These are phyloP conservation scores for Drosophila robusta DNA, from an alignment of 2,888 invertebrate species.

Conservation along the genomic window DNA sequence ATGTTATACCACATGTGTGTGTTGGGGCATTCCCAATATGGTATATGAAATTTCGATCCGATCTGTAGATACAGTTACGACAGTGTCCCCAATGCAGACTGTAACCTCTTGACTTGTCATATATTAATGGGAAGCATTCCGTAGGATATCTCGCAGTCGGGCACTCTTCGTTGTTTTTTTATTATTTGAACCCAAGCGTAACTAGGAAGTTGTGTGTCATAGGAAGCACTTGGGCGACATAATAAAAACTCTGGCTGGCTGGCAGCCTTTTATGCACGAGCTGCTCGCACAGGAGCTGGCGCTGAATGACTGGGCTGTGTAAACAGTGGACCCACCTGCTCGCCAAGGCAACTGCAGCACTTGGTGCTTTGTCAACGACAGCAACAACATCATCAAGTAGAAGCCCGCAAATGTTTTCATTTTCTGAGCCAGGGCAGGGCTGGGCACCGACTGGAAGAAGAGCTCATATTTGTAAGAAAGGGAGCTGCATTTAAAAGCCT, in stretches of 20 bases:
- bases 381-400: conserved; percentile 41
- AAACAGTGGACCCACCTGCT: conserved; percentile 49
- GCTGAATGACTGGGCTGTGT: conserved; percentile 27
- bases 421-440: conserved; percentile 53
- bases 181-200: conserved; percentile 46
- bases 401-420: conserved; percentile 68
- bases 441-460: conserved; percentile 34
- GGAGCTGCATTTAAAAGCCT: conserved; percentile 51
- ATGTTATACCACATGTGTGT: not conserved
- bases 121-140: too few relatives aligned
- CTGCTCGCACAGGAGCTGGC: conserved; percentile 7
- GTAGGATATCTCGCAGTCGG: not conserved
- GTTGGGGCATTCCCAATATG: too few relatives aligned
- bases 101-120: too few relatives aligned
- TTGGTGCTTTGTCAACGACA: conserved; percentile 71
- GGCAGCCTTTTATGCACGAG: conserved; percentile 33
- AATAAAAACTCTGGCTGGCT: conserved; percentile 66
- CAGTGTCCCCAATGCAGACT: too few relatives aligned
- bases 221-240: conserved; percentile 80
- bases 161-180: conserved; percentile 8
- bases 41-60: too few relatives aligned
- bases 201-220: conserved; percentile 71
- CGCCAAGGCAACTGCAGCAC: conserved; percentile 48
- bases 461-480: conserved; percentile 40
- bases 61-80: too few relatives aligned